Evolutionary conservation across 2,113 vertebrate genomes (phyloP).

Genomic region (Centropristis striata): DNA sequence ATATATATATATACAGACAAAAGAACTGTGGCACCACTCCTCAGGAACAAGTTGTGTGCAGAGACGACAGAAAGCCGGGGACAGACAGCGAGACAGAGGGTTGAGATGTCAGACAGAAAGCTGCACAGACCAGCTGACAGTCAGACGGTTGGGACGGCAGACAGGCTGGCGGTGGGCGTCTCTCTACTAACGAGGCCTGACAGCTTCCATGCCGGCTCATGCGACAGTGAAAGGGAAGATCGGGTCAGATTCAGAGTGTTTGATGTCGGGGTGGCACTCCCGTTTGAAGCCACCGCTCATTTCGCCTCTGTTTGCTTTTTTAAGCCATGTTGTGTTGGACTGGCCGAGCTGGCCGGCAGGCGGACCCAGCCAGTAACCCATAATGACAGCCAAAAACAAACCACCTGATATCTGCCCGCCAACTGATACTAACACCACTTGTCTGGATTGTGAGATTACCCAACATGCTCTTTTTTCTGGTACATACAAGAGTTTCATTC

Average conservation of each 20-base stretch:
- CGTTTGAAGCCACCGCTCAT: slow-evolving; percentile 66
- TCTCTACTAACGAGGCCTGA: slow-evolving; percentile 75
- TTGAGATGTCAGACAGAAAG: slow-evolving; percentile 47
- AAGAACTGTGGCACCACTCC: no score
- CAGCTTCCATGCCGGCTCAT: slow-evolving; percentile 73
- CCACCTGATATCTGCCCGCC: slow-evolving; percentile 37
- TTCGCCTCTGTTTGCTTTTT: slow-evolving; percentile 68
- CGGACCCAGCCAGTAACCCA: slow-evolving; percentile 50
- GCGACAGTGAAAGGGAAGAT: slow-evolving; percentile 66
- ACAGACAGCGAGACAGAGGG: slow-evolving; percentile 36
- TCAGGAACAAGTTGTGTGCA: slow-evolving; percentile 21
- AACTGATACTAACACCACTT: slow-evolving; percentile 34
- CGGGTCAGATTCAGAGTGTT: slow-evolving; percentile 53
- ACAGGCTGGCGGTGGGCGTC: slow-evolving; percentile 73
- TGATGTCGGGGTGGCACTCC: slow-evolving; percentile 55
- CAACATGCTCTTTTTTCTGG: slow-evolving; percentile 34
- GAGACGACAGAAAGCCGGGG: slow-evolving; percentile 43
- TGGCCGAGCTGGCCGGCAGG: slow-evolving; percentile 16
- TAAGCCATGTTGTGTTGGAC: slow-evolving; percentile 58
- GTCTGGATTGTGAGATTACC: slow-evolving; percentile 33
- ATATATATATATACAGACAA: no score
- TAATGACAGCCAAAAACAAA: slow-evolving; percentile 55
- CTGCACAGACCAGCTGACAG: slow-evolving; percentile 21
- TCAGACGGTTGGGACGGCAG: slow-evolving; percentile 63
- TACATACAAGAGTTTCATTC: slow-evolving; percentile 55